Conservation (phyloP, 2,113 vertebrate genomes). For the Megaleporinus macrocephalus region DNA sequence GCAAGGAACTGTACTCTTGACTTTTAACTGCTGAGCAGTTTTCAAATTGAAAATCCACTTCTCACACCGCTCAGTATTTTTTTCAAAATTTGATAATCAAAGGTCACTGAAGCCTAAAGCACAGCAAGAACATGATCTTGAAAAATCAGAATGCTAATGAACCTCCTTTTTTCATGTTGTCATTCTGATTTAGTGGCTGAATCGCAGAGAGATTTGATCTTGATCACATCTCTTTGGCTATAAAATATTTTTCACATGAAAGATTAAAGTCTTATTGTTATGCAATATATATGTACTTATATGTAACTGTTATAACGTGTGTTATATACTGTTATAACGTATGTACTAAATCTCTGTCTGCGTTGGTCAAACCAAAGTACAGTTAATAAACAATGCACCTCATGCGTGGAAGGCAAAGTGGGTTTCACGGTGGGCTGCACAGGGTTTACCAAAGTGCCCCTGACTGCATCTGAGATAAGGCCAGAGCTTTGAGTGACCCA, state of each 20-base stretch:
- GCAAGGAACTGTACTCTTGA: conserved; percentile 39
- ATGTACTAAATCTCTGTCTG: conserved; percentile 39
- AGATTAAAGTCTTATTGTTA: conserved; percentile 35
- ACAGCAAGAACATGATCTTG: background rate
- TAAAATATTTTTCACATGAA: conserved; percentile 41
- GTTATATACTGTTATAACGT: conserved; percentile 43
- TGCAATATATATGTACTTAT: conserved; percentile 42
- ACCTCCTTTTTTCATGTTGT: background rate
- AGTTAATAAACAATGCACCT: conserved; percentile 10
- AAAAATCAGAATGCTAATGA: background rate
- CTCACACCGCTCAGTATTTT: conserved; percentile 20
- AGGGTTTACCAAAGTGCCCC: conserved; percentile 26
- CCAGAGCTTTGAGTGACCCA: background rate
- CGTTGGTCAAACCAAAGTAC: conserved; percentile 27
- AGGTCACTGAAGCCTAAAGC: conserved; percentile 5
- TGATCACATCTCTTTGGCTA: conserved; percentile 23
- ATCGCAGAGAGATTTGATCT: background rate
- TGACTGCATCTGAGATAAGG: background rate
- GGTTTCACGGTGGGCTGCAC: background rate
- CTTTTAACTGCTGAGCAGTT: conserved; percentile 51
- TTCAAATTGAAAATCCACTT: conserved; percentile 15
- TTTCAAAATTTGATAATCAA: background rate
- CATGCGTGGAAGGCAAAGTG: background rate
- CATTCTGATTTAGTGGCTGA: background rate
- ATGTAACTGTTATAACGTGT: conserved; percentile 46